Conservation (phyloP, 2,888 invertebrate genomes). For the Onthophagus sagittarius region DNA sequence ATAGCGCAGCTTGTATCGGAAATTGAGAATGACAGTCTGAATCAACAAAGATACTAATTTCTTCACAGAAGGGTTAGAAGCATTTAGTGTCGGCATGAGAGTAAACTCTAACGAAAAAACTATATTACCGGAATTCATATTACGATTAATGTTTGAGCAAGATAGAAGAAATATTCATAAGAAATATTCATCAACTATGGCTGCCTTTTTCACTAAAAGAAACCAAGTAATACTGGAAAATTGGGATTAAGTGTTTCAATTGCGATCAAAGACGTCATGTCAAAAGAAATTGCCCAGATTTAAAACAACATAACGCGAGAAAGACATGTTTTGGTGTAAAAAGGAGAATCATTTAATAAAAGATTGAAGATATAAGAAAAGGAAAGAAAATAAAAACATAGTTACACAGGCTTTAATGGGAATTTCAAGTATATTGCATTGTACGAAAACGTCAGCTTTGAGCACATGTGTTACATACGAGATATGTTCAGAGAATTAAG, state of each 20-base stretch:
- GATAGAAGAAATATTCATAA: not conserved
- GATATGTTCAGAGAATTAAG: not conserved
- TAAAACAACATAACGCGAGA: slow-evolving; percentile 2
- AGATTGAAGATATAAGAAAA: slow-evolving; percentile 21
- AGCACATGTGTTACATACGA: not conserved
- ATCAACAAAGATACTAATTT: slow-evolving; percentile 36
- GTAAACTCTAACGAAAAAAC: slow-evolving; percentile 25
- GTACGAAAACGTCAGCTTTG: slow-evolving; percentile 5
- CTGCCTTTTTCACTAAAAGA: not conserved
- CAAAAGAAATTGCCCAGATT: slow-evolving; percentile 9
- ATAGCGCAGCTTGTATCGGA: not conserved
- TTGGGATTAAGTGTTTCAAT: not conserved
- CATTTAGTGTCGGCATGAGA: slow-evolving; percentile 40
- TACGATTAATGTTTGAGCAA: slow-evolving; percentile 26
- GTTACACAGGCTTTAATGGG: not conserved
- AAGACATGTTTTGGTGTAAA: slow-evolving; percentile 24
- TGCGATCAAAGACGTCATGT: slow-evolving; percentile 1
- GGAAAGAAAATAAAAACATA: too few species aligned
- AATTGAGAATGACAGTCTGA: not conserved
- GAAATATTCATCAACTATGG: not conserved
- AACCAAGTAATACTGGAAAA: not conserved
- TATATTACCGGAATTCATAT: slow-evolving; percentile 28
- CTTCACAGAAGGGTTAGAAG: slow-evolving; percentile 34
- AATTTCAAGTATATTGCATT: slow-evolving; percentile 3
- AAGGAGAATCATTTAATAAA: slow-evolving; percentile 22